Conservation (phyloP, 2,113 vertebrate species). For the Gallinago jamesoni region DNA sequence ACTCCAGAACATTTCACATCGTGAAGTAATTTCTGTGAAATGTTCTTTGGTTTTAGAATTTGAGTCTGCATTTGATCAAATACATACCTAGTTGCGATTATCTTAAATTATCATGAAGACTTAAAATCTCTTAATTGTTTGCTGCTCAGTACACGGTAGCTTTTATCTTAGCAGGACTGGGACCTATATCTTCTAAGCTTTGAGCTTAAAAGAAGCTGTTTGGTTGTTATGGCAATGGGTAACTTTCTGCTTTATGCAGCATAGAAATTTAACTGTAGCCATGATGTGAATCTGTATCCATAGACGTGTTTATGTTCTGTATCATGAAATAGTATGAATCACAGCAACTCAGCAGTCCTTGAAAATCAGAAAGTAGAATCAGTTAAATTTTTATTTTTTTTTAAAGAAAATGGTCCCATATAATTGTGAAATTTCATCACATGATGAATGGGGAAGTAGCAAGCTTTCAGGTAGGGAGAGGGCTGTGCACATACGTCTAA, state of each 20-base stretch:
- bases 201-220: neutral
- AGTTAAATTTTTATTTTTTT: neutral
- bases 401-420: neutral
- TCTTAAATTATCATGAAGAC: neutral
- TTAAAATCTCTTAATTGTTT: neutral
- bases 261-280: neutral
- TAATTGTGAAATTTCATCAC: neutral
- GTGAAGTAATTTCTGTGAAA: neutral
- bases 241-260: neutral
- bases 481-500: neutral
- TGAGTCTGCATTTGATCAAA: neutral
- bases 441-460: neutral
- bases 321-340: neutral
- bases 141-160: neutral
- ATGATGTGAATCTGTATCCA: neutral
- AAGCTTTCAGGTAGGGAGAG: neutral
- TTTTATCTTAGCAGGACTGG: neutral
- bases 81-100: neutral
- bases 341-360: neutral
- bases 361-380: neutral
- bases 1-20: neutral
- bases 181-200: neutral
- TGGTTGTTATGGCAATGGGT: slow-evolving; percentile 1
- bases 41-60: neutral
- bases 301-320: neutral